Percentiles rank a stretch among this genome's conserved stretches.
Conservation (phyloP, 2,888 invertebrate genomes). For the Cerceris ruficornis region DNA sequence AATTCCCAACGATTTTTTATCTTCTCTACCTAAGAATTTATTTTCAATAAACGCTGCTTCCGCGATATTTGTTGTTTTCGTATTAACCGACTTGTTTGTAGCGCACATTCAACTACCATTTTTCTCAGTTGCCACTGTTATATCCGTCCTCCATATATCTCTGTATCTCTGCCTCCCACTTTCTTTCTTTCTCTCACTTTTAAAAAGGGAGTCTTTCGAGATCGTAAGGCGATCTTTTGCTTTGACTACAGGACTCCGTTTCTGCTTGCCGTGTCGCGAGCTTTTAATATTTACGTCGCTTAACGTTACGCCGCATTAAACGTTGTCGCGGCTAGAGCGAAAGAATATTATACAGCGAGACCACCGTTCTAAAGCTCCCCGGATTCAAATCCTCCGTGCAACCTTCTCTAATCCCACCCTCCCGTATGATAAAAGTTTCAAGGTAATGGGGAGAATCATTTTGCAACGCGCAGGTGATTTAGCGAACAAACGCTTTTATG, state of each 20-base stretch:
- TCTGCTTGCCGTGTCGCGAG: conserved; percentile 35
- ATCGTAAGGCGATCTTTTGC: conserved; percentile 59
- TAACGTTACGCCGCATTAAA: conserved; percentile 65
- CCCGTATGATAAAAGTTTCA: background rate
- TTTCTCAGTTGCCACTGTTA: conserved; percentile 38
- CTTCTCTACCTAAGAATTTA: too few species aligned
- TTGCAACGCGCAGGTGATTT: background rate
- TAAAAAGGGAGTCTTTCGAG: conserved; percentile 8
- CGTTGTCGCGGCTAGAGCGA: conserved; percentile 31
- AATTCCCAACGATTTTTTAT: background rate
- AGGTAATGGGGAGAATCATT: background rate
- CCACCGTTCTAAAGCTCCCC: conserved; percentile 3
- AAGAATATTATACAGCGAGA: conserved; percentile 37
- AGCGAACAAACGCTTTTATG: background rate
- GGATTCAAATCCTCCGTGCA: background rate
- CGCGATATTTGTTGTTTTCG: conserved; percentile 1
- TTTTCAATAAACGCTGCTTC: too few species aligned
- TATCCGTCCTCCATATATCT: conserved; percentile 6
- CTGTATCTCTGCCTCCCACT: too few species aligned
- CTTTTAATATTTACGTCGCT: conserved; percentile 64
- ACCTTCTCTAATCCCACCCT: conserved; percentile 21
- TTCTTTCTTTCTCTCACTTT: too few species aligned
- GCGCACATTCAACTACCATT: background rate
- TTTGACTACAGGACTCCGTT: conserved; percentile 39
- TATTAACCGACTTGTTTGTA: conserved; percentile 13